Evolutionary conservation across 1,140 invertebrate species (phyloP).

Genomic region (Zelostemma sp.): DNA sequence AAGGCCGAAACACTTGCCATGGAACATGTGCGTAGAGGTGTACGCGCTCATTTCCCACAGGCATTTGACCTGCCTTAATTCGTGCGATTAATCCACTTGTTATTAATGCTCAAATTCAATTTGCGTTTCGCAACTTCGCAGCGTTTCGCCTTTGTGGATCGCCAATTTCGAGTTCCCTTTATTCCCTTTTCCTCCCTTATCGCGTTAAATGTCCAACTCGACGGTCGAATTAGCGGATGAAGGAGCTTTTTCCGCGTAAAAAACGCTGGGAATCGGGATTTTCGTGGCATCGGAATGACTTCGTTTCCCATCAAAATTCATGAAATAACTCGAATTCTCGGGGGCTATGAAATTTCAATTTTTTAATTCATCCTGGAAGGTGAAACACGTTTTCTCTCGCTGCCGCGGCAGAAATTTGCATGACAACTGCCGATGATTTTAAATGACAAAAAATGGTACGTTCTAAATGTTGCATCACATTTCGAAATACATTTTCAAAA

Average conservation of each 20-base stretch:
- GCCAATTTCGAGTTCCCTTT: neutral
- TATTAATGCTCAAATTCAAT: slow-evolving; percentile 38
- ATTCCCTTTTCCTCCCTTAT: neutral
- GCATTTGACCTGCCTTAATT: slow-evolving; percentile 49
- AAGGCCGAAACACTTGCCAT: slow-evolving; percentile 32
- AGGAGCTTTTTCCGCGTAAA: neutral
- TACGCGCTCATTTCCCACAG: slow-evolving; percentile 33
- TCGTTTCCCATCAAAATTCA: too few relatives aligned
- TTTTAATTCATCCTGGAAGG: too few relatives aligned
- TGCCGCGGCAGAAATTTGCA: too few relatives aligned
- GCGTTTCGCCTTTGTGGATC: slow-evolving; percentile 20
- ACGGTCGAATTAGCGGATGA: neutral
- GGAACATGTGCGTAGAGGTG: slow-evolving; percentile 20
- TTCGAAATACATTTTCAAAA: too few relatives aligned
- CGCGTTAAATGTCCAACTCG: too few relatives aligned
- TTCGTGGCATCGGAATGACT: too few relatives aligned
- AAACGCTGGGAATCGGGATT: neutral
- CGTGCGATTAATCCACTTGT: slow-evolving; percentile 47
- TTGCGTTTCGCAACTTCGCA: slow-evolving; percentile 20
- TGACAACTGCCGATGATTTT: too few relatives aligned
- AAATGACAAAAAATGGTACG: too few relatives aligned
- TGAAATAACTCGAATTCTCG: too few relatives aligned
- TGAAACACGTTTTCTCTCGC: too few relatives aligned
- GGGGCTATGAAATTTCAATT: too few relatives aligned
- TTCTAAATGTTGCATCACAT: too few relatives aligned